Evolutionary conservation across 2,888 invertebrate genomes (phyloP).

Genomic region (Lycocerus yunnanus): DNA sequence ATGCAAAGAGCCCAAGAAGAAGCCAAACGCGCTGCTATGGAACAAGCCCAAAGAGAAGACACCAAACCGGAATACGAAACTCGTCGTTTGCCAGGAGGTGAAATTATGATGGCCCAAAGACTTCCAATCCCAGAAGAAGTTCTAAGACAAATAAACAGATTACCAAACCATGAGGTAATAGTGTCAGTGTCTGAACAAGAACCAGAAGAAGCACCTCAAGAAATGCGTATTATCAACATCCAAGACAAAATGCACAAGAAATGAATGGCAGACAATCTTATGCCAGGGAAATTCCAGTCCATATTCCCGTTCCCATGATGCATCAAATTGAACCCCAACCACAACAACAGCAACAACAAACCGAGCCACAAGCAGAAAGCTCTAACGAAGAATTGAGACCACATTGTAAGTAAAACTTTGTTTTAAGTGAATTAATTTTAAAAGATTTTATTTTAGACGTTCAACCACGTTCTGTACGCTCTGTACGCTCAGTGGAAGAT

Average conservation of each 20-base stretch:
- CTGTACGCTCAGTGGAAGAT: slow-evolving; percentile 44
- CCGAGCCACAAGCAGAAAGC: neutral
- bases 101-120: slow-evolving; percentile 49
- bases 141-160: slow-evolving; percentile 53
- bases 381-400: slow-evolving; percentile 65
- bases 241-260: slow-evolving; percentile 49
- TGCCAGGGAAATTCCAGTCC: slow-evolving; percentile 51
- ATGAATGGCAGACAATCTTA: slow-evolving; percentile 54
- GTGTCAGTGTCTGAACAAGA: slow-evolving; percentile 47
- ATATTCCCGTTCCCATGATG: slow-evolving; percentile 55
- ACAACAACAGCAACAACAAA: slow-evolving; percentile 50
- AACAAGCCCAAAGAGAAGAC: slow-evolving; percentile 38
- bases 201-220: slow-evolving; percentile 37
- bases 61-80: slow-evolving; percentile 16
- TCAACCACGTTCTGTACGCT: slow-evolving; percentile 72
- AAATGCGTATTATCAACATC: slow-evolving; percentile 47
- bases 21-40: slow-evolving; percentile 36
- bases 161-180: slow-evolving; percentile 51
- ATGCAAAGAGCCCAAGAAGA: slow-evolving; percentile 43
- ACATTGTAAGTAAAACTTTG: slow-evolving; percentile 69
- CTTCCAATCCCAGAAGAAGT: slow-evolving; percentile 58
- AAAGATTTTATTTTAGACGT: slow-evolving; percentile 63
- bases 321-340: slow-evolving; percentile 37
- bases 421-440: slow-evolving; percentile 42
- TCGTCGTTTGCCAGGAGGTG: slow-evolving; percentile 25